Evolutionary conservation across 2,797 vertebrate genomes (phyloP), one percentile per base, ranked within the genome.

Genomic region (Fratercula arctica): DNA sequence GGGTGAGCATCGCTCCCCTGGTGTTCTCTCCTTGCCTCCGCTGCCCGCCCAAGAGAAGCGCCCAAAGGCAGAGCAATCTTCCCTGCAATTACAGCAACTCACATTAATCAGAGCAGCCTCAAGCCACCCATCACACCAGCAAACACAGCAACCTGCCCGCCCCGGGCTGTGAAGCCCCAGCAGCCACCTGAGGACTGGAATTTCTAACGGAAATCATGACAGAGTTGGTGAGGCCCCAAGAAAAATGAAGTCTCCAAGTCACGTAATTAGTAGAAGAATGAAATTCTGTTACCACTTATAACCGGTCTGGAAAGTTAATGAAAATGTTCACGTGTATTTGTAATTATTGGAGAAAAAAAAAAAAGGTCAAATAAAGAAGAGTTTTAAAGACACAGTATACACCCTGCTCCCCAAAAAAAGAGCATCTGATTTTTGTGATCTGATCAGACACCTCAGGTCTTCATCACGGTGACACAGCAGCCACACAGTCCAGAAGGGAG

Each of bases 231-330:
- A 66, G 21, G 43, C 24, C 70, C 88, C 95, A 89, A 46, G 74
- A 68, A 93, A 77, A 89, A 61, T 1, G 37, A 94, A 87, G 78
- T 79, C 43, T 93, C 69, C 72, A 18, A 95, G 57, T 54, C 92
- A 90, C 64, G 43, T n/a, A 64, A 94, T 89, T 78, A 61, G 37
- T 50, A 29, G 64, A 67, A 68, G 87, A 89, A 93, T 78, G 29
- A 80, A 91, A 95, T 89, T 75, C 90, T 85, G 60, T 74, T 89
- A 72, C 88, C 0, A 8, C 89, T 95, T 86, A 54, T 37, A 61
- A 56, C 28, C 0, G 0, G 37, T 6, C 84, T 57, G 56, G 68
- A 28, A 85, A 94, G 72, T 86, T 77, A 95, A 97, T 93, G 93
- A 94, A 94, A 94, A 85, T 35, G 53, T 77, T 95, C 90, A 46